Evolutionary conservation across 2,113 vertebrate genomes (phyloP).

Genomic region (Gymnobelideus leadbeateri): DNA sequence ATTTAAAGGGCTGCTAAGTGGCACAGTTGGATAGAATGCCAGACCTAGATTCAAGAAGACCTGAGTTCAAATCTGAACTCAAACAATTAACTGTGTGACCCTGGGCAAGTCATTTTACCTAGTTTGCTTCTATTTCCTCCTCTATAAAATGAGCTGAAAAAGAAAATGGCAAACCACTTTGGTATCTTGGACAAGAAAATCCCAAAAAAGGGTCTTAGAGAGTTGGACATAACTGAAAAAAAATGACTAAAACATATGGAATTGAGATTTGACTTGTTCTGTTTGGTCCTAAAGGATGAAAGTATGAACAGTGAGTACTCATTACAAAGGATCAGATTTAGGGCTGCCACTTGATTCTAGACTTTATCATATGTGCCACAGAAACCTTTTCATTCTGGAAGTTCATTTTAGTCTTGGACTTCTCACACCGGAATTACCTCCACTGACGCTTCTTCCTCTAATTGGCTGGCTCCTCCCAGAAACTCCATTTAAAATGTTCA

Average conservation of each 20-base stretch:
- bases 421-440: background rate
- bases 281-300: background rate
- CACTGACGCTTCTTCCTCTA: background rate
- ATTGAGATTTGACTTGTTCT: background rate
- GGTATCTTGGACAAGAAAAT: too few species aligned
- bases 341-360: background rate
- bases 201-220: too few species aligned
- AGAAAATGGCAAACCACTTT: too few species aligned
- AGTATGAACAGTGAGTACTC: background rate
- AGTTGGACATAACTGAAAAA: too few species aligned
- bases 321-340: background rate
- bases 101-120: too few species aligned
- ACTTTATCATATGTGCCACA: background rate
- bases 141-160: too few species aligned
- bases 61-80: too few species aligned
- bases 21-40: too few species aligned
- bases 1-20: background rate
- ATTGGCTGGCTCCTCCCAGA: background rate
- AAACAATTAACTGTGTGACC: too few species aligned
- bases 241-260: background rate
- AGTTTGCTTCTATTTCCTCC: too few species aligned
- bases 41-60: too few species aligned
- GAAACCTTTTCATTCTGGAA: background rate
- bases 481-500: background rate
- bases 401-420: background rate